Percentiles rank a stretch among this genome's conserved stretches.
Evolutionary conservation across 1,140 invertebrate genomes (phyloP).

Genomic region (Tetranychus urticae): DNA sequence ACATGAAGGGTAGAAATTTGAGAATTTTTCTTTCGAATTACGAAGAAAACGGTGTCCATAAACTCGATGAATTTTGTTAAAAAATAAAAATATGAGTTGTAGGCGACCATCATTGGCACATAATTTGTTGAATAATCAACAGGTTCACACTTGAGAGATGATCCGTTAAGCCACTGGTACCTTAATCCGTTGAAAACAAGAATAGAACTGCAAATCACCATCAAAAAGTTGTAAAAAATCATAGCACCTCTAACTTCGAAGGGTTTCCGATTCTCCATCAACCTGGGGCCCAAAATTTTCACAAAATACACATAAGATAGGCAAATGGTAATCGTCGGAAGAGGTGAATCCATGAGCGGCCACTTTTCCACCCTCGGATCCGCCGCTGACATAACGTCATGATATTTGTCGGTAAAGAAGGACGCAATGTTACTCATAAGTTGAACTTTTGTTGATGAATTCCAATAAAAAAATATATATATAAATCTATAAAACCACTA

Average conservation of each 20-base stretch:
- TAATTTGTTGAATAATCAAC: not conserved
- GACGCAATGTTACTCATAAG: not conserved
- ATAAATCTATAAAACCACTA: too few species aligned
- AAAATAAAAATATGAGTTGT: not conserved
- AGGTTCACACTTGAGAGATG: not conserved
- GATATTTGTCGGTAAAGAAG: not conserved
- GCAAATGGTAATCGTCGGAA: slow-evolving; percentile 41
- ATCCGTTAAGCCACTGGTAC: not conserved
- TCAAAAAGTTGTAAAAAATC: slow-evolving; percentile 42
- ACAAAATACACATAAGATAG: slow-evolving; percentile 39
- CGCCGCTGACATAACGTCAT: slow-evolving; percentile 19
- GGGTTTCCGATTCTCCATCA: slow-evolving; percentile 62
- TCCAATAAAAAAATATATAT: too few species aligned
- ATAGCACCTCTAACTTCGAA: slow-evolving; percentile 47
- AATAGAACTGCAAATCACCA: slow-evolving; percentile 8
- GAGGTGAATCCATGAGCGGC: slow-evolving; percentile 66
- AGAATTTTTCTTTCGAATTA: slow-evolving; percentile 42
- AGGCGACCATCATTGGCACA: not conserved
- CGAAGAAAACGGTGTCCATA: slow-evolving; percentile 5
- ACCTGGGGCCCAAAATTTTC: slow-evolving; percentile 45
- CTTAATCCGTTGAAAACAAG: slow-evolving; percentile 7
- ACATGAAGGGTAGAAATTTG: slow-evolving; percentile 69
- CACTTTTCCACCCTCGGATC: slow-evolving; percentile 70
- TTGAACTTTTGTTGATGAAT: not conserved
- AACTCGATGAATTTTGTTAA: slow-evolving; percentile 2